A percentile compares a stretch with the other conserved stretches of the same genome.
Evolutionary conservation across 2,888 invertebrate genomes (phyloP).

Genomic region (Ernsta delagoae): DNA sequence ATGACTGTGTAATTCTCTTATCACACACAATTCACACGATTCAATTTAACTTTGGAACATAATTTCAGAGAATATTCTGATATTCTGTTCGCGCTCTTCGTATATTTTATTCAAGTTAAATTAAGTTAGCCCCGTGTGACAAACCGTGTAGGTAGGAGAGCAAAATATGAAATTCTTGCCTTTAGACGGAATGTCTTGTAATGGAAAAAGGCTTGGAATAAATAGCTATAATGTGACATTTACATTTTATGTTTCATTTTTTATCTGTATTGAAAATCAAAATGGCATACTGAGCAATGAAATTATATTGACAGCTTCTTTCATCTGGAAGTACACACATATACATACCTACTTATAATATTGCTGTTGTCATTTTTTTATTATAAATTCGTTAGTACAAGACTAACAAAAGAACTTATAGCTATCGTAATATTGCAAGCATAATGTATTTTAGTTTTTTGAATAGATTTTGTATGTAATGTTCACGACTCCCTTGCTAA

Average conservation of each 20-base stretch:
- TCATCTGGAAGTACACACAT: no score
- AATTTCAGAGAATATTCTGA: conserved; percentile 19
- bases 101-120: conserved; percentile 19
- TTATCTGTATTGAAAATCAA: no score
- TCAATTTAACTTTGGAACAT: conserved; percentile 29
- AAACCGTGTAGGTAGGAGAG: conserved; percentile 7
- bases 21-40: conserved; percentile 19
- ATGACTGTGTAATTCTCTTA: conserved; percentile 20
- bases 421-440: no score
- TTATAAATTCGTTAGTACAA: no score
- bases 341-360: no score
- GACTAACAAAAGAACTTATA: no score
- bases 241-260: background rate
- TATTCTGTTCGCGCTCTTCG: conserved; percentile 13
- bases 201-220: conserved; percentile 5
- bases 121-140: conserved; percentile 9
- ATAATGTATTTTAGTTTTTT: no score
- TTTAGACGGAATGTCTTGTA: conserved; percentile 2
- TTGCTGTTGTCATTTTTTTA: no score
- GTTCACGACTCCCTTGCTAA: background rate
- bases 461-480: background rate
- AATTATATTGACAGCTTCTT: no score
- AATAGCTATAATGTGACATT: background rate
- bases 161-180: conserved; percentile 4
- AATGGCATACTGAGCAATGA: no score